A percentile compares a stretch with the other conserved stretches of the same genome.
Evolutionary conservation across 2,113 vertebrate genomes (phyloP).

Genomic region (Istiophorus platypterus): DNA sequence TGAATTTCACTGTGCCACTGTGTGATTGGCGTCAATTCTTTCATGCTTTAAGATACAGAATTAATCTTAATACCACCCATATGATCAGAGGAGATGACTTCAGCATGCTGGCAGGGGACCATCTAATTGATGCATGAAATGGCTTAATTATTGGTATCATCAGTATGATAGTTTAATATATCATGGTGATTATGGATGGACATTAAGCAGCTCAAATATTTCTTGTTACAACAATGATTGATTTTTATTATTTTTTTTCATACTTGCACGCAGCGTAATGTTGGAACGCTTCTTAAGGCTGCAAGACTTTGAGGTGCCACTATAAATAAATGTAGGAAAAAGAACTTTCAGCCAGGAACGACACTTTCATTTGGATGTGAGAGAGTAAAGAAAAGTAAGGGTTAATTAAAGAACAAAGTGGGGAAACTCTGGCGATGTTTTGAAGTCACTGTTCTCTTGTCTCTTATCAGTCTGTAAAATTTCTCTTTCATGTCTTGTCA

Average conservation of each 20-base stretch:
- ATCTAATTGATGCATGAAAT: constrained; percentile 29
- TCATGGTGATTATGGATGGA: constrained; percentile 7
- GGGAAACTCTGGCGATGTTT: constrained; percentile 67
- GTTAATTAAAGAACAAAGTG: constrained; percentile 59
- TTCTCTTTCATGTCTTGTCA: constrained; percentile 82
- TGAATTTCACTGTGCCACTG: not conserved
- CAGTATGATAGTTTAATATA: constrained; percentile 15
- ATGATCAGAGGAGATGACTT: not conserved
- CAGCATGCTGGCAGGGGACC: constrained; percentile 1
- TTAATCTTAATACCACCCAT: not conserved
- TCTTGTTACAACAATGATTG: constrained; percentile 7
- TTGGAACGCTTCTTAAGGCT: constrained; percentile 20
- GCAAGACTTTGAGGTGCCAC: constrained; percentile 21
- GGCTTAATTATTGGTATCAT: constrained; percentile 34
- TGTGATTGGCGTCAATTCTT: not conserved
- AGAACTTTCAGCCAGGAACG: not conserved
- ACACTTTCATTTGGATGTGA: constrained; percentile 37
- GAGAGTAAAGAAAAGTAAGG: constrained; percentile 59
- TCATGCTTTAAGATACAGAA: not conserved
- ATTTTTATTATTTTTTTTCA: not conserved
- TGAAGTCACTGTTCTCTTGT: constrained; percentile 79
- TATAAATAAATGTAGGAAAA: constrained; percentile 44
- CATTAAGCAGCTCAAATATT: constrained; percentile 29
- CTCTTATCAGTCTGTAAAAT: constrained; percentile 80
- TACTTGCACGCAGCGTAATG: not conserved